Evolutionary conservation across 92 coral and sea anemone genomes (phyloP), one percentile per base, ranked within the genome.

Genomic region (Parazoanthus atlanticus): DNA sequence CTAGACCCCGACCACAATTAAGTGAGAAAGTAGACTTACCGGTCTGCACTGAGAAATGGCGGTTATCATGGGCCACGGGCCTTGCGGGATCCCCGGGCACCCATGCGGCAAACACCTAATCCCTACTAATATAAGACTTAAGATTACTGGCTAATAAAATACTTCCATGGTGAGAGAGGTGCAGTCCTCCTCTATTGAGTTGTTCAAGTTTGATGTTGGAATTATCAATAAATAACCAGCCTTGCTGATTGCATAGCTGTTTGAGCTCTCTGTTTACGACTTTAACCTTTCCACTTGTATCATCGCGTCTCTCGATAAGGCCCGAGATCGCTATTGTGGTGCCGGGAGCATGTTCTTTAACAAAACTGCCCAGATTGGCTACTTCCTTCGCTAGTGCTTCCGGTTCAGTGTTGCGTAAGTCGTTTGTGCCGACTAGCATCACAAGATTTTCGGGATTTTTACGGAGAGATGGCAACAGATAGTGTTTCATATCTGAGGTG

Each of bases 1-100:
- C 69, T 16, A 81, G 65, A 33, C 91, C 84, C 76, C 82, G 91
- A 36, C 89, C 33, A 74, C 29, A 76, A 40, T 33, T 76, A 25
- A 38, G 80, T 28, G 74, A 70, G 74, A 70, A n/a, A 28, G 74
- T 23, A 34, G 78, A 74, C 78, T 74, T 74, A 61, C 76, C 74
- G 33, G 31, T 11, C 11, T 70, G 32, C 8, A 70, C 7, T n/a
- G n/a, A 25, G 29, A 28, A 23, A 70, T 23, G 32, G 75, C 33
- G 75, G 75, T 70, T 70, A 70, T 70, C 75, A 25, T 70, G 75
- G 3, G 32, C 1, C 31, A 70, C 31, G 75, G 75, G 75, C 13
- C 75, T 70, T 70, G 34, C 9, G 32, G 76, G 36, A 12, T 71
- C 76, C 0, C 7, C 16, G 17, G 76, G 76, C 76, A 71, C 76